Evolutionary conservation across 2,113 vertebrate genomes (phyloP), one percentile per base, ranked within the genome.

Genomic region (Blennius ocellaris): DNA sequence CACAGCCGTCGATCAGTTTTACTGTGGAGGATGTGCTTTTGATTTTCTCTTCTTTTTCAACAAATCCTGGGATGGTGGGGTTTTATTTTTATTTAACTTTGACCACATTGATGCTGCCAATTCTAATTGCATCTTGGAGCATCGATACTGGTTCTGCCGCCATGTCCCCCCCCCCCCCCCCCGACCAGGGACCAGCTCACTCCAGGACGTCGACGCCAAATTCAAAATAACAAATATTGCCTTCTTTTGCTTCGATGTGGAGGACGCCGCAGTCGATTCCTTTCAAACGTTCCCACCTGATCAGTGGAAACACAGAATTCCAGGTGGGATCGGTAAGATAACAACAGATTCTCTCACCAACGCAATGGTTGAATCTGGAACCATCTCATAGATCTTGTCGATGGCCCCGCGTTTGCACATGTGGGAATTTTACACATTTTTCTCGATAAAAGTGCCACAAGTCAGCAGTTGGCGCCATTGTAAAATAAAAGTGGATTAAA

Each of bases 31-130:
- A 12, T 41, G 49, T 17, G n/a, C 4, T 14, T 43, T 61, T 40
- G 7, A 52, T 30, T 30, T 30, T 30, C 21, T 30, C 21, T 4
- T 30, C 2, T 30, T 30, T 30, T 30, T 30, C 51, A 44, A 56
- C 11, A 36, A 67, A 66, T 45, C 5, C 38, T 15, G 37, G 1
- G 12, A 5, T 30, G 12, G 6, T 48, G 50, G n/a, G n/a, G n/a
- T 76, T 38, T 55, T 68, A 9, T 53, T 10, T 52, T 64, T 43
- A 47, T 54, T 51, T 47, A 55, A 11, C 43, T 59, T 55, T 64
- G 6, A 51, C 12, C n/a, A 8, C 36, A 7, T 40, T 40, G 9
- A 8, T 21, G 5, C 49, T 21, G 49, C 15, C 15, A 17, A 10
- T 39, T 55, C n/a, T 39, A n/a, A 38, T 39, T n/a, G 12, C 21